Percentiles rank a stretch among this genome's conserved stretches.
Evolutionary conservation across 2,888 invertebrate species (phyloP).

Genomic region (Pheosia gnoma): DNA sequence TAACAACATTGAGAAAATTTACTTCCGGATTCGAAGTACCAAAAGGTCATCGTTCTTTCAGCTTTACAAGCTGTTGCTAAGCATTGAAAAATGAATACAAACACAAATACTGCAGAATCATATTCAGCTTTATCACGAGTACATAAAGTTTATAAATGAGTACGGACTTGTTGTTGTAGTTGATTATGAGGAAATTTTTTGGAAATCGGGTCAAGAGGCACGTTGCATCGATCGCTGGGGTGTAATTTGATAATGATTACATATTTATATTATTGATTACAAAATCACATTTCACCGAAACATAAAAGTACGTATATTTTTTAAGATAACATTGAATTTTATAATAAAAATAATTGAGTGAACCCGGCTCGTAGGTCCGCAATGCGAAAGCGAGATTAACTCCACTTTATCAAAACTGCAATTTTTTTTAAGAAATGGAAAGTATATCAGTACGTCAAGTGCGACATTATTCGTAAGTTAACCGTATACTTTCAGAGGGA

Average conservation of each 20-base stretch:
- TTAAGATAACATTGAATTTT: no score
- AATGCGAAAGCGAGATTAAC: no score
- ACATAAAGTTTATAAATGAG: slow-evolving; percentile 33
- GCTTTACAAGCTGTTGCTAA: slow-evolving; percentile 58
- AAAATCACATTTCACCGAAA: no score
- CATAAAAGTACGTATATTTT: no score
- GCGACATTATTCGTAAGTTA: no score
- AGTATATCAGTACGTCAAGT: no score
- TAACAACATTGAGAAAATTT: background rate
- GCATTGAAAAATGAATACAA: slow-evolving; percentile 61
- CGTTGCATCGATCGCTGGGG: slow-evolving; percentile 46
- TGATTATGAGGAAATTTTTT: slow-evolving; percentile 24
- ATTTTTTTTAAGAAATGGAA: no score
- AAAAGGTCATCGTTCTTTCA: slow-evolving; percentile 53
- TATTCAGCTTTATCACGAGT: slow-evolving; percentile 34
- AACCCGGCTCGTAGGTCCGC: no score
- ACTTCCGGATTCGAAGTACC: background rate
- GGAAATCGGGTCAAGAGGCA: slow-evolving; percentile 53
- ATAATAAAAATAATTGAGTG: no score
- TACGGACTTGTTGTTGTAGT: slow-evolving; percentile 17
- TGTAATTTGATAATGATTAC: slow-evolving; percentile 51
- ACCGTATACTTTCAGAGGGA: no score
- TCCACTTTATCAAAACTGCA: no score
- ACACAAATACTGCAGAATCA: slow-evolving; percentile 32
- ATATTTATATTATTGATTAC: slow-evolving; percentile 6